Percentiles rank a stretch among this genome's conserved stretches.
phyloP scores from a whole-genome alignment of 1,140 invertebrate genomes.

The Nomia melanderi region DNA sequence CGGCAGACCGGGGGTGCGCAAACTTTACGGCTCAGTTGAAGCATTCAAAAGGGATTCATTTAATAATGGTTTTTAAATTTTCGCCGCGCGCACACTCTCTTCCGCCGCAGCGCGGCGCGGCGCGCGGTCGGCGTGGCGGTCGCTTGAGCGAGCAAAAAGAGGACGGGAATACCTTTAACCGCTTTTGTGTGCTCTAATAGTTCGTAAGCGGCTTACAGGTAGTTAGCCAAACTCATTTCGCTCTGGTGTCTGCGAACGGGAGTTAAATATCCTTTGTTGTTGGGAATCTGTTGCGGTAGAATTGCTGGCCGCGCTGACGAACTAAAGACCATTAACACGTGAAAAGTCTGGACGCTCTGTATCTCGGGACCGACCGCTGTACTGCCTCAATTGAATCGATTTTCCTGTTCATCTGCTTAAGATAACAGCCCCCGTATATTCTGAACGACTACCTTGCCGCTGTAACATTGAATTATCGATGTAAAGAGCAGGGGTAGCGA shows the following conservation, averaged over 20 bases:
- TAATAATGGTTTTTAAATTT: slow-evolving; percentile 45
- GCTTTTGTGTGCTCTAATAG: slow-evolving; percentile 50
- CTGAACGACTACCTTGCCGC: neutral
- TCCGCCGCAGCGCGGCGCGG: neutral
- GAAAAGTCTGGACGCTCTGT: slow-evolving; percentile 24
- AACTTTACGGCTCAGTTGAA: slow-evolving; percentile 3
- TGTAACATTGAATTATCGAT: neutral
- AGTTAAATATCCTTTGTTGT: slow-evolving; percentile 54
- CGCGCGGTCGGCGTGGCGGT: neutral
- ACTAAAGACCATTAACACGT: slow-evolving; percentile 36
- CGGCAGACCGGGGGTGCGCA: neutral
- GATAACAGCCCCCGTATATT: neutral
- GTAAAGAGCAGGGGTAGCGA: no score
- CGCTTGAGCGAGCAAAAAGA: slow-evolving; percentile 15
- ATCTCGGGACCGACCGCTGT: neutral
- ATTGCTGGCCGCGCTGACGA: slow-evolving; percentile 29
- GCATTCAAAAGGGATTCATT: slow-evolving; percentile 14
- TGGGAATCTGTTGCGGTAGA: slow-evolving; percentile 43
- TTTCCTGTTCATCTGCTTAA: neutral
- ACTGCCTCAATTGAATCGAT: slow-evolving; percentile 22
- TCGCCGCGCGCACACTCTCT: neutral
- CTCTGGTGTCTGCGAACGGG: slow-evolving; percentile 43
- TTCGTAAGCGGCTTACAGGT: slow-evolving; percentile 61
- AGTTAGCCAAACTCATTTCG: slow-evolving; percentile 56
- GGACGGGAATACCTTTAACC: slow-evolving; percentile 27